phyloP scores from a whole-genome alignment of 1,140 invertebrate genomes.

The Pinna nobilis region DNA sequence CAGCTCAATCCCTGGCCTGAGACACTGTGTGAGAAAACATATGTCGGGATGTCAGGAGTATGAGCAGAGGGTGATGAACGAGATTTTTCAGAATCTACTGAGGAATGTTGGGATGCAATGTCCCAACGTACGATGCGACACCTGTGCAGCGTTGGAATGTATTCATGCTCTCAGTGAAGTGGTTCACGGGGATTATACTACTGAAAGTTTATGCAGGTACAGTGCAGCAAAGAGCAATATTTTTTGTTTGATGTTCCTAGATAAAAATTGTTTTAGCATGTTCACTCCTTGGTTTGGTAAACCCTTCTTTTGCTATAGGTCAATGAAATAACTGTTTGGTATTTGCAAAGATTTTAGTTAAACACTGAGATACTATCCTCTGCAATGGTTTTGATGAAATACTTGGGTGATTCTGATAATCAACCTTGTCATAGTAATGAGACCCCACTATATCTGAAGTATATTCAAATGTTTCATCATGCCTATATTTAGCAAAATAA shows the following conservation, averaged over 20 bases:
- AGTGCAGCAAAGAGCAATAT: no score
- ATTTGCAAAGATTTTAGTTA: neutral
- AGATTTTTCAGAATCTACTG: neutral
- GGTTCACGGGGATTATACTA: neutral
- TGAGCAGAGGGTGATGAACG: neutral
- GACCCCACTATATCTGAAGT: neutral
- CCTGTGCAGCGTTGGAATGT: neutral
- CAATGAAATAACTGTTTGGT: no score
- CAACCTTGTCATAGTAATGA: neutral
- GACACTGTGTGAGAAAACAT: slow-evolving; percentile 1
- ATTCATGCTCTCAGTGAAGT: neutral
- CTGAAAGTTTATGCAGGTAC: neutral
- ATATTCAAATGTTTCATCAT: neutral
- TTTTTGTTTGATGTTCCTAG: neutral
- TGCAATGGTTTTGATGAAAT: neutral
- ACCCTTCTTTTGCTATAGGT: neutral
- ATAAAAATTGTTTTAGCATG: neutral
- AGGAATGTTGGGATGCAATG: neutral
- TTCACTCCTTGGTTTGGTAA: neutral
- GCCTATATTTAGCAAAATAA: neutral
- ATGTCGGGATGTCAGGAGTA: neutral
- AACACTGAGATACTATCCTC: neutral
- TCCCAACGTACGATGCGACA: neutral
- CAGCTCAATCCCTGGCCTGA: neutral
- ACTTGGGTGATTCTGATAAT: neutral